Evolutionary conservation across 2,888 invertebrate genomes (phyloP).

Genomic region (Reticulitermes lucifugus): DNA sequence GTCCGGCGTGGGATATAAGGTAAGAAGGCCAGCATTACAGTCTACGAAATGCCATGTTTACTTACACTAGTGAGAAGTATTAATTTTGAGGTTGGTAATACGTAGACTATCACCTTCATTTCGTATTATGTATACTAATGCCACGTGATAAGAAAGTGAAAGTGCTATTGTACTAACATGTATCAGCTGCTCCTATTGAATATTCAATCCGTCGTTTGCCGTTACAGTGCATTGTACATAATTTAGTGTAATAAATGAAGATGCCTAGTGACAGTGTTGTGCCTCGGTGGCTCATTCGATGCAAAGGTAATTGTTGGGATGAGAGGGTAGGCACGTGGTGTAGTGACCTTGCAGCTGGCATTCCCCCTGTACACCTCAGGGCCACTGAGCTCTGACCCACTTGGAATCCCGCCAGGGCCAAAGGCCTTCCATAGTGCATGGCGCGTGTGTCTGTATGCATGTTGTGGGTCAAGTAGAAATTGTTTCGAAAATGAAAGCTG

Average conservation of each 20-base stretch:
- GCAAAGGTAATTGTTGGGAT: not conserved
- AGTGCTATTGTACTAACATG: not conserved
- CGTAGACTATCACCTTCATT: not conserved
- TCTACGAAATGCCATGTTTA: too few relatives aligned
- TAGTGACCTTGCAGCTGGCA: constrained; percentile 27
- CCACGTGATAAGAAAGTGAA: not conserved
- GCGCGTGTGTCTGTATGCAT: not conserved
- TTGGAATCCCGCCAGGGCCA: constrained; percentile 31
- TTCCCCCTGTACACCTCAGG: constrained; percentile 8
- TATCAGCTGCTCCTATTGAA: not conserved
- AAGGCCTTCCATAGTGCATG: not conserved
- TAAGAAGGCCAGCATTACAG: not conserved
- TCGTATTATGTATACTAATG: not conserved
- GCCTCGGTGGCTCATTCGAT: constrained; percentile 1
- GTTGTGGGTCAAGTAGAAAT: too few relatives aligned
- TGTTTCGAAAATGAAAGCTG: too few relatives aligned
- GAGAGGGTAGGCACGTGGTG: constrained; percentile 26
- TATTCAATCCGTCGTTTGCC: not conserved
- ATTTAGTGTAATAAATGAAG: not conserved
- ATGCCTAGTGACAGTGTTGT: not conserved
- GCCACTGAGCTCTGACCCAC: constrained; percentile 25
- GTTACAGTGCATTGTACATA: not conserved
- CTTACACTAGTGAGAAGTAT: too few relatives aligned
- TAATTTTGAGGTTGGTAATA: too few relatives aligned
- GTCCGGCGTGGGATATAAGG: not conserved